phyloP scores from a whole-genome alignment of 1,140 invertebrate species.

The Drosophila murphyi region DNA sequence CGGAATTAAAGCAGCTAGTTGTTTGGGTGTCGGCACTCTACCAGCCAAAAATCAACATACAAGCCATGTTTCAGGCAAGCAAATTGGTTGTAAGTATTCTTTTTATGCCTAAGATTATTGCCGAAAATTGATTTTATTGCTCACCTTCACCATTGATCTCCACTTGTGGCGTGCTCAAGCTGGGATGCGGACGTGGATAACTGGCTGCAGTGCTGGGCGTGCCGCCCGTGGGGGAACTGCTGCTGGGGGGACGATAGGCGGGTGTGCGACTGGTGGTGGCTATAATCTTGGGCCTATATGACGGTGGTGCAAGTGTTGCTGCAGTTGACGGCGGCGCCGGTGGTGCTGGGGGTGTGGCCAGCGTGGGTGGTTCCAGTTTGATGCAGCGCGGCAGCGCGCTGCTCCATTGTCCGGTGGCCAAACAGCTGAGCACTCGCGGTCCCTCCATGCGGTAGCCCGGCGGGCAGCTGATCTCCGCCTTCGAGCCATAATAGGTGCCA shows the following conservation, averaged over 20 bases:
- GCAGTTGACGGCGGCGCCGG: slow-evolving; percentile 19
- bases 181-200: slow-evolving; percentile 47
- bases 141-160: slow-evolving; percentile 81
- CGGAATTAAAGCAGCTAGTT: too few species aligned
- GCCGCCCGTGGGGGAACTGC: slow-evolving; percentile 26
- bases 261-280: slow-evolving; percentile 59
- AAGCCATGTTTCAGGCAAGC: too few species aligned
- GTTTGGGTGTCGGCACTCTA: too few species aligned
- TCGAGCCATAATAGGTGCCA: slow-evolving; percentile 88
- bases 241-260: slow-evolving; percentile 57
- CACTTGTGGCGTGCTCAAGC: slow-evolving; percentile 65
- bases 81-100: too few species aligned
- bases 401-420: slow-evolving; percentile 92
- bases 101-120: neutral
- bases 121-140: slow-evolving; percentile 1
- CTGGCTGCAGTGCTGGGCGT: slow-evolving; percentile 54
- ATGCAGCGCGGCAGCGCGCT: slow-evolving; percentile 89
- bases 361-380: slow-evolving; percentile 86
- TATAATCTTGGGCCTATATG: slow-evolving; percentile 58
- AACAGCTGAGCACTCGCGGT: slow-evolving; percentile 88
- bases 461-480: slow-evolving; percentile 91
- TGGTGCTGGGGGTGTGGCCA: slow-evolving; percentile 56
- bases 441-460: slow-evolving; percentile 90
- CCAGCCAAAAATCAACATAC: too few species aligned
- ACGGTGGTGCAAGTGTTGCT: slow-evolving; percentile 30